phyloP scores from a whole-genome alignment of 1,140 invertebrate species.

The Homalodisca vitripennis region DNA sequence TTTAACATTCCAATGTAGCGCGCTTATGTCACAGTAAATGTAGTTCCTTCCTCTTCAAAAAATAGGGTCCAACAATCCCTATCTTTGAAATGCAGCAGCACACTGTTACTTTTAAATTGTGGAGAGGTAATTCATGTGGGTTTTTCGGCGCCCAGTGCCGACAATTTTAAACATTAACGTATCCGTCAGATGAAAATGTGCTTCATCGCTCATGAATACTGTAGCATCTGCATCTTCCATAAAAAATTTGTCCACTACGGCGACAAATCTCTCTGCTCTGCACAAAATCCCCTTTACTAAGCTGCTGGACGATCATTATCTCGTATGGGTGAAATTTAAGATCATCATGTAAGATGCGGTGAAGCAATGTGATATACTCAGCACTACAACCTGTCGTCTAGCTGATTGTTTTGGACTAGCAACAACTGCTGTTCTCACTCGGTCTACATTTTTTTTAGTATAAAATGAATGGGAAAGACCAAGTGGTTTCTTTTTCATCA shows the following conservation, averaged over 20 bases:
- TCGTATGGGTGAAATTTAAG: conserved; percentile 8
- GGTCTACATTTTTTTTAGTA: conserved; percentile 31
- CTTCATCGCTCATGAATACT: conserved; percentile 41
- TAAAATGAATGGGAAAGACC: conserved; percentile 31
- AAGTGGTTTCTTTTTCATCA: too few relatives aligned
- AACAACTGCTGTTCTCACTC: conserved; percentile 30
- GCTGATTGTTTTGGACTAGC: conserved; percentile 1
- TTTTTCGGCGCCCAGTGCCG: conserved; percentile 31
- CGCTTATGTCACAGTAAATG: too few relatives aligned
- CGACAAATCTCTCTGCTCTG: neutral
- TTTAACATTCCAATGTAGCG: conserved; percentile 25
- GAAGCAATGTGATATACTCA: neutral
- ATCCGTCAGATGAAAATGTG: conserved; percentile 45
- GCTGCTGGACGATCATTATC: conserved; percentile 18
- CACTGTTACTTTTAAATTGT: conserved; percentile 18
- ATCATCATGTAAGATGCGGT: conserved; percentile 18
- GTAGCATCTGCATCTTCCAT: conserved; percentile 15
- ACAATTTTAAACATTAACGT: conserved; percentile 39
- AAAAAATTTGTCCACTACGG: neutral
- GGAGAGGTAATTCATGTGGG: conserved; percentile 5
- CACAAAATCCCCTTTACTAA: conserved; percentile 13
- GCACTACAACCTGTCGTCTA: conserved; percentile 14
- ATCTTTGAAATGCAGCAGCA: conserved; percentile 26
- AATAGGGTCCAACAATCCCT: too few relatives aligned
- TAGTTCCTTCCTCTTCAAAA: too few relatives aligned